A percentile compares a stretch with the other conserved stretches of the same genome.
Conservation (phyloP, 2,888 invertebrate species). For the Glaucopsyche alexis region DNA sequence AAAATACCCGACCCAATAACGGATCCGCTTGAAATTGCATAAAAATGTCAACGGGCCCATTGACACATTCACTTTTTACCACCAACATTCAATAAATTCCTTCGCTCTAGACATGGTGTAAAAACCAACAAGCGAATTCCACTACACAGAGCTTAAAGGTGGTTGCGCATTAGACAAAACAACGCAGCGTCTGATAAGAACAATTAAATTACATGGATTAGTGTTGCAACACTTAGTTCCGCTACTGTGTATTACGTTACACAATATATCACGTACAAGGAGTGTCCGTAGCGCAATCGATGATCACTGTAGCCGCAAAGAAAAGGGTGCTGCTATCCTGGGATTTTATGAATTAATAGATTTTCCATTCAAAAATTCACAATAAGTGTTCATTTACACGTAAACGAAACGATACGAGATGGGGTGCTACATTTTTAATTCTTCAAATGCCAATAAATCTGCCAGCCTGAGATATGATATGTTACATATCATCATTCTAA, state of each 20-base stretch:
- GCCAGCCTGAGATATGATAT: too few relatives aligned
- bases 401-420: too few relatives aligned
- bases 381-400: too few relatives aligned
- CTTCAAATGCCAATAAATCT: too few relatives aligned
- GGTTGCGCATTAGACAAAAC: not conserved
- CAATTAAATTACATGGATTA: not conserved
- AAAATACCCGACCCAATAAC: not conserved
- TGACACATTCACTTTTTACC: conserved; percentile 13
- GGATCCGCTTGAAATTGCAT: conserved; percentile 17
- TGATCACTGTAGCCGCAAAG: too few relatives aligned
- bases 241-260: not conserved
- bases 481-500: too few relatives aligned
- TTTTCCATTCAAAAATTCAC: too few relatives aligned
- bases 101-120: conserved; percentile 10
- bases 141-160: not conserved
- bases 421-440: too few relatives aligned
- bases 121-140: conserved; percentile 15
- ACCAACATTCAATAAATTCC: conserved; percentile 17
- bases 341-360: too few relatives aligned
- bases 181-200: not conserved
- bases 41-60: conserved; percentile 13
- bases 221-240: not conserved
- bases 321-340: too few relatives aligned
- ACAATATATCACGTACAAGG: too few relatives aligned
- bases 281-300: too few relatives aligned